Conservation (phyloP, 1,140 invertebrate genomes). For the Ceratoteleas bidentatus region DNA sequence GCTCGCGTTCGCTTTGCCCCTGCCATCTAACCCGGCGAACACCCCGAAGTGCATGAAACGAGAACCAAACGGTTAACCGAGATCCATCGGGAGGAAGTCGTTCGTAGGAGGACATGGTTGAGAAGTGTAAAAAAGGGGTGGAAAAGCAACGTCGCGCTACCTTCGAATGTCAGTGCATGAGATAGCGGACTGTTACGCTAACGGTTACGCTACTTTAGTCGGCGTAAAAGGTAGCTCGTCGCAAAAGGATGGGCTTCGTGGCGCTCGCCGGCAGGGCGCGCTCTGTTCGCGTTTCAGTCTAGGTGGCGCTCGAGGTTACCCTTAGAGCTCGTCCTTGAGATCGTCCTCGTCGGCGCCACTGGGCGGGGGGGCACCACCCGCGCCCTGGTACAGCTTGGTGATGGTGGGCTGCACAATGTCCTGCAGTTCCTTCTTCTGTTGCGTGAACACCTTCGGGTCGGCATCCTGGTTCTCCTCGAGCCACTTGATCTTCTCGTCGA, state of each 20-base stretch:
- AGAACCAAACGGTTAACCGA: neutral
- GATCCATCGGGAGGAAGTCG: slow-evolving; percentile 15
- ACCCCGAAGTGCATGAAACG: neutral
- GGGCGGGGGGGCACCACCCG: slow-evolving; percentile 86
- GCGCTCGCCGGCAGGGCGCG: slow-evolving; percentile 5
- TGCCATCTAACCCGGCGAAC: slow-evolving; percentile 4
- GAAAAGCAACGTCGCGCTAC: neutral
- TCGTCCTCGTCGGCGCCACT: slow-evolving; percentile 87
- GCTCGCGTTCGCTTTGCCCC: neutral
- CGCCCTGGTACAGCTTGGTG: slow-evolving; percentile 96
- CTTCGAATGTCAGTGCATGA: too few species aligned
- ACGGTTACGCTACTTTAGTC: too few species aligned
- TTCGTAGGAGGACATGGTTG: slow-evolving; percentile 19
- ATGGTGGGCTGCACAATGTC: slow-evolving; percentile 98
- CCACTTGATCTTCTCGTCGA: slow-evolving; percentile 99
- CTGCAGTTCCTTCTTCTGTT: slow-evolving; percentile 98
- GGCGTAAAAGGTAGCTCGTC: too few species aligned
- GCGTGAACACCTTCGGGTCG: slow-evolving; percentile 96
- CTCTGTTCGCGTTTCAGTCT: slow-evolving; percentile 71
- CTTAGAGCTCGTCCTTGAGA: slow-evolving; percentile 92
- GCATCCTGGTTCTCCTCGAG: slow-evolving; percentile 97
- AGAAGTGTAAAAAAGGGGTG: neutral
- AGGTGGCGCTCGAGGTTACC: slow-evolving; percentile 41
- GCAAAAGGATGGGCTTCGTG: too few species aligned
- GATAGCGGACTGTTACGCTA: too few species aligned